These are phyloP conservation scores for Manduca sexta DNA, from an alignment of 1,140 invertebrate genomes.

Conservation along the genomic window DNA sequence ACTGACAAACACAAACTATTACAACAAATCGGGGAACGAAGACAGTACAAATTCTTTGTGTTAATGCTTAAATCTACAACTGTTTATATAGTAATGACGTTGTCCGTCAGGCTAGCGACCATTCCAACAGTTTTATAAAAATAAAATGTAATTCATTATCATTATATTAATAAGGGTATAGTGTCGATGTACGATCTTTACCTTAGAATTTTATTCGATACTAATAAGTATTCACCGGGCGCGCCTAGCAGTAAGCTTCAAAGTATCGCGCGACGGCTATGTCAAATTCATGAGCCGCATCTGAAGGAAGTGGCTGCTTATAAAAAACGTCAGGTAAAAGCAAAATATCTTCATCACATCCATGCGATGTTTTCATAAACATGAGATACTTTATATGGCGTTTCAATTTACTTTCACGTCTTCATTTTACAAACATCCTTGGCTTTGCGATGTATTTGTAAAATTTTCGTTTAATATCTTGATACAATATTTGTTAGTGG, in stretches of 20 bases:
- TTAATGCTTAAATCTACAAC: too few species aligned
- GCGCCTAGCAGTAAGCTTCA: slow-evolving; percentile 13
- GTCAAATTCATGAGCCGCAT: slow-evolving; percentile 19
- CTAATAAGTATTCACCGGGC: slow-evolving; percentile 16
- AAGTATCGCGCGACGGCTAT: slow-evolving; percentile 10
- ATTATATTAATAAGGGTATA: too few species aligned
- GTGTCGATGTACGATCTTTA: not conserved
- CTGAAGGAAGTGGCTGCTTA: slow-evolving; percentile 12
- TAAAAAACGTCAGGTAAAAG: slow-evolving; percentile 16
- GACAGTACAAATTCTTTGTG: too few species aligned
- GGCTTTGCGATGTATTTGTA: not conserved
- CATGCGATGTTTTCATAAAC: not conserved
- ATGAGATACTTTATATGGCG: slow-evolving; percentile 2
- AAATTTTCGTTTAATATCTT: not conserved
- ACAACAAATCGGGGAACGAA: too few species aligned
- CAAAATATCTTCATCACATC: slow-evolving; percentile 12
- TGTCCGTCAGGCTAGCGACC: too few species aligned
- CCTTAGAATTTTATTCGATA: slow-evolving; percentile 14
- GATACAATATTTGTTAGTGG: too few species aligned
- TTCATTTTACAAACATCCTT: not conserved
- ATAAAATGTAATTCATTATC: too few species aligned
- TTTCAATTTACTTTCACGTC: not conserved
- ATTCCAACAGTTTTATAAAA: too few species aligned
- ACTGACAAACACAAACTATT: too few species aligned
- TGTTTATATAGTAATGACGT: too few species aligned